Conservation (phyloP, 2,113 vertebrate genomes). For the Panurus biarmicus region DNA sequence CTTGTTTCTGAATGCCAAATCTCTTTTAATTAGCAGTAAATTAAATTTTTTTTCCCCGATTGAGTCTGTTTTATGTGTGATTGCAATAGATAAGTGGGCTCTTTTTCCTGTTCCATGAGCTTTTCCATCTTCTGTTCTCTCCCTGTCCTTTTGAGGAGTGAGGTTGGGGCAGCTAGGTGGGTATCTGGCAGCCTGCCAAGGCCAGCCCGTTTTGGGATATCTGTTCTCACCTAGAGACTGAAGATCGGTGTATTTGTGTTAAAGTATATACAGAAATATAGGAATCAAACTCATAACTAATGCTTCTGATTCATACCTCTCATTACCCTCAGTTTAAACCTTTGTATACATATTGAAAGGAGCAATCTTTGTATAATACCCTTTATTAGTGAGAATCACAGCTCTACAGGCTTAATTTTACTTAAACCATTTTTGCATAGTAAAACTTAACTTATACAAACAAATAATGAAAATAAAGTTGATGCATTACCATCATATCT, state of each 20-base stretch:
- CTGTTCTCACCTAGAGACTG: not conserved
- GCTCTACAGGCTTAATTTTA: not conserved
- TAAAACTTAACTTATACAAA: not conserved
- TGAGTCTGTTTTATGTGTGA: not conserved
- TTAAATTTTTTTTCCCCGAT: not conserved
- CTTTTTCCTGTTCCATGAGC: not conserved
- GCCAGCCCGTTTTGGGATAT: not conserved
- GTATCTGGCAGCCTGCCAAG: not conserved
- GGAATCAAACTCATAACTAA: not conserved
- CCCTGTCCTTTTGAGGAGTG: not conserved
- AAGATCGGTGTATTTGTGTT: not conserved
- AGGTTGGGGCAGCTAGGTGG: not conserved
- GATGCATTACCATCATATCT: not conserved
- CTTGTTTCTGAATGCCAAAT: not conserved
- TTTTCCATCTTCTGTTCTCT: not conserved
- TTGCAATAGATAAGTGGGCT: not conserved
- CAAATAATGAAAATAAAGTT: not conserved
- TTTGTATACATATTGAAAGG: not conserved
- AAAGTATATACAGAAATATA: not conserved
- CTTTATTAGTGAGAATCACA: not conserved
- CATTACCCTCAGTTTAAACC: not conserved
- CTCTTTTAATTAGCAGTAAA: not conserved
- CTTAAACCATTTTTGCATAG: not conserved
- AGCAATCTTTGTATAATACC: not conserved
- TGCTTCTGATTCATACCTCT: not conserved